A percentile compares a stretch with the other conserved stretches of the same genome.
Conservation (phyloP, 2,797 vertebrate species). For the Dendrocincla tyrannina region DNA sequence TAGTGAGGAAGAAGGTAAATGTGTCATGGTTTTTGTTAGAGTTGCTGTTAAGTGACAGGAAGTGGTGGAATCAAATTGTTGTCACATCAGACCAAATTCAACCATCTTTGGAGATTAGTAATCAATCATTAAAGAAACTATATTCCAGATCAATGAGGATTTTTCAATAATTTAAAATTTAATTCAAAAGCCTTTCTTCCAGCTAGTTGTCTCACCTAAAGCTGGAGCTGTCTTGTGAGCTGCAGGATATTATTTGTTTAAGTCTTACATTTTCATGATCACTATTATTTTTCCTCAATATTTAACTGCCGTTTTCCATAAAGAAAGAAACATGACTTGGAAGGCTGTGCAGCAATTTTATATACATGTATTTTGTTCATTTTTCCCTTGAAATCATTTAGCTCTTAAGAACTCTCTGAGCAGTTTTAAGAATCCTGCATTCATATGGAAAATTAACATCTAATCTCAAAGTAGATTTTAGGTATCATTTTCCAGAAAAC, state of each 20-base stretch:
- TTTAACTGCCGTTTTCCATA: not conserved
- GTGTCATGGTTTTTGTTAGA: not conserved
- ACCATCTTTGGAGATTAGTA: not conserved
- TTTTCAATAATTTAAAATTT: not conserved
- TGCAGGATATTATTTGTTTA: not conserved
- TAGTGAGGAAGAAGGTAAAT: not conserved
- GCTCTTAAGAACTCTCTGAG: not conserved
- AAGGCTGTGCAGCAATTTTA: not conserved
- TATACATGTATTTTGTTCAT: not conserved
- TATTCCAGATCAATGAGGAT: not conserved
- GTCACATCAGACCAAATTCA: not conserved
- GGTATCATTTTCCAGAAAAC: not conserved
- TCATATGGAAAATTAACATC: not conserved
- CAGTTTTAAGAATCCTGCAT: not conserved
- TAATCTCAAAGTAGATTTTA: conserved; percentile 19
- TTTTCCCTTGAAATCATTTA: not conserved
- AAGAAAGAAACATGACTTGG: not conserved
- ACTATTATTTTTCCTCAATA: not conserved
- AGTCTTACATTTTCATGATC: not conserved
- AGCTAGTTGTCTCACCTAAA: not conserved
- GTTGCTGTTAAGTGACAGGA: not conserved
- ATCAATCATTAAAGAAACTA: not conserved
- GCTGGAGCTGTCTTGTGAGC: not conserved
- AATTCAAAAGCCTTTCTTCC: not conserved
- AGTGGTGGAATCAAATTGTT: not conserved